phyloP scores from a whole-genome alignment of 1,140 invertebrate species.

The Teleopsis dalmanni region DNA sequence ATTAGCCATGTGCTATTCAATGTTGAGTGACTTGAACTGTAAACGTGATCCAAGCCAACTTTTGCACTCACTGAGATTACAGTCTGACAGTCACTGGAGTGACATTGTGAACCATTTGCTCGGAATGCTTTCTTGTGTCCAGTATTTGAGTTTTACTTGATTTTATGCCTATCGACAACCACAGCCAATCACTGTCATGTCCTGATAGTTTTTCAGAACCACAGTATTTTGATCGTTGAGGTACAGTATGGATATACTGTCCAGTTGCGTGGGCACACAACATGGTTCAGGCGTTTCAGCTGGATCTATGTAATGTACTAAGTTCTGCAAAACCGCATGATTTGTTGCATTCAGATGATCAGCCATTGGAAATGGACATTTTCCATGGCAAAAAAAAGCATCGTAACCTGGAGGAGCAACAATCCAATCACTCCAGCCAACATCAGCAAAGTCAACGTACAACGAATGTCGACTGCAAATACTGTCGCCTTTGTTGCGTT shows the following conservation, averaged over 20 bases:
- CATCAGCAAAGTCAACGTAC: conserved; percentile 93
- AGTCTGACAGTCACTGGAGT: no score
- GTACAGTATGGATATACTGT: conserved; percentile 89
- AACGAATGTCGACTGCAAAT: conserved; percentile 78
- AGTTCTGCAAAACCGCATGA: conserved; percentile 95
- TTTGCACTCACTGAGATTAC: no score
- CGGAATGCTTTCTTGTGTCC: no score
- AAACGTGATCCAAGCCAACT: no score
- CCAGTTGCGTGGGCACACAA: conserved; percentile 85
- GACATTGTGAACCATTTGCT: no score
- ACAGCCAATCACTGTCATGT: conserved; percentile 90
- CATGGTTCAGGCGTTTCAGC: conserved; percentile 82
- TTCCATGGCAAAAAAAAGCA: conserved; percentile 90
- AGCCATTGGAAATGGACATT: conserved; percentile 86
- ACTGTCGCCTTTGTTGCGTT: conserved; percentile 61
- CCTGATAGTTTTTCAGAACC: conserved; percentile 92
- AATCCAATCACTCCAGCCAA: conserved; percentile 99
- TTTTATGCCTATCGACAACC: conserved; percentile 86
- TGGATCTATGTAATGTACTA: conserved; percentile 88
- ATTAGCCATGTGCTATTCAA: no score
- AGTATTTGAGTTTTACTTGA: no score
- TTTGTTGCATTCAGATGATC: conserved; percentile 95
- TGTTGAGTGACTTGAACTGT: no score
- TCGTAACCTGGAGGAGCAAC: conserved; percentile 95
- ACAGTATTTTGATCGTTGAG: conserved; percentile 88